These are phyloP conservation scores for Dryobota labecula DNA, from an alignment of 2,888 invertebrate genomes.

Conservation along the genomic window DNA sequence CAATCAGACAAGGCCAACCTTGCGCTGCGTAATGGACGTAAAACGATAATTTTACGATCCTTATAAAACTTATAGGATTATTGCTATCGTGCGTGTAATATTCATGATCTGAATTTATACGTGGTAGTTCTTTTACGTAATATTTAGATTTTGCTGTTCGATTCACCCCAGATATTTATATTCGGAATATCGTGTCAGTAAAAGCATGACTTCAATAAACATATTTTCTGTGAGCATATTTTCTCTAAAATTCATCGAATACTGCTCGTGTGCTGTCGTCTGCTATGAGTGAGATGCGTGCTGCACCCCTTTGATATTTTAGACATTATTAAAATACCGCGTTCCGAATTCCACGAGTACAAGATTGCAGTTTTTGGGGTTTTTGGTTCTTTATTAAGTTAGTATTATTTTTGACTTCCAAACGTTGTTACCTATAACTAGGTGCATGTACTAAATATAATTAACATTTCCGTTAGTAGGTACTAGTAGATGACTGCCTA, in stretches of 20 bases:
- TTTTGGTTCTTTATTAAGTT: background rate
- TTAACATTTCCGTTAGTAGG: background rate
- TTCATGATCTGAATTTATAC: conserved; percentile 51
- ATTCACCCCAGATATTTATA: conserved; percentile 43
- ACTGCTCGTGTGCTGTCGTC: conserved; percentile 22
- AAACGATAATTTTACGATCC: conserved; percentile 67
- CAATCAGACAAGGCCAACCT: conserved; percentile 64
- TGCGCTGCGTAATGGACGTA: conserved; percentile 59
- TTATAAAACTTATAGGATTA: conserved; percentile 59
- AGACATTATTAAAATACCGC: conserved; percentile 28
- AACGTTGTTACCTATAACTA: background rate
- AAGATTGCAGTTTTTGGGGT: conserved; percentile 9
- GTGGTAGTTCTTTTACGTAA: conserved; percentile 36
- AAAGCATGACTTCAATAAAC: conserved; percentile 35
- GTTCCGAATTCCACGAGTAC: conserved; percentile 1
- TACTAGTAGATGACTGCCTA: conserved; percentile 31
- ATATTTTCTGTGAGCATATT: conserved; percentile 47
- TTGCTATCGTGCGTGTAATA: conserved; percentile 59
- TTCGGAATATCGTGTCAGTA: conserved; percentile 41
- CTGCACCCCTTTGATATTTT: conserved; percentile 50
- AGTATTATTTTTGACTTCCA: conserved; percentile 5
- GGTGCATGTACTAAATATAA: conserved; percentile 4
- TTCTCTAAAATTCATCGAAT: conserved; percentile 45
- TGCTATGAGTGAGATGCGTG: conserved; percentile 32
- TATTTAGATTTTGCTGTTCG: conserved; percentile 41